Evolutionary conservation across 1,140 invertebrate species (phyloP).

Genomic region (Cydia splendana): DNA sequence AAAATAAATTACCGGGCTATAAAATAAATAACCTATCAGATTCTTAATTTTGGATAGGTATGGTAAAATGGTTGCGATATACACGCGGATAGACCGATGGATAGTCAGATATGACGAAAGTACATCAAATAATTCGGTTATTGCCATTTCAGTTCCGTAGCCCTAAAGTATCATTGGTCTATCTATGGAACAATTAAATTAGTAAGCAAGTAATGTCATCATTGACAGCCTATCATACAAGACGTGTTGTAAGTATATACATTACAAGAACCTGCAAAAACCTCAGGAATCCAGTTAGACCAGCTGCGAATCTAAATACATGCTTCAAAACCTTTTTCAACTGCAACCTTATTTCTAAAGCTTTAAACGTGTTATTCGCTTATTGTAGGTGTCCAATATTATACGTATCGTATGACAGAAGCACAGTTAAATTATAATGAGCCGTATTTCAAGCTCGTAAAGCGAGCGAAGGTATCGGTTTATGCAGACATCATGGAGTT

Average conservation of each 20-base stretch:
- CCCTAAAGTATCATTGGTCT: too few relatives aligned
- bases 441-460: slow-evolving; percentile 8
- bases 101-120: too few relatives aligned
- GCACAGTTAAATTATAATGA: background rate
- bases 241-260: background rate
- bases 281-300: slow-evolving; percentile 16
- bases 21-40: too few relatives aligned
- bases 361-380: background rate
- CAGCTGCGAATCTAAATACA: slow-evolving; percentile 14
- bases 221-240: background rate
- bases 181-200: background rate
- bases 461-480: background rate
- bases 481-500: background rate
- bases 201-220: background rate
- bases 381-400: background rate
- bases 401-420: background rate
- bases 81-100: too few relatives aligned
- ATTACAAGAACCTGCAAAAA: slow-evolving; percentile 19
- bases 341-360: background rate
- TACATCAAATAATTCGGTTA: too few relatives aligned
- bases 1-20: too few relatives aligned
- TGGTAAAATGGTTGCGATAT: too few relatives aligned
- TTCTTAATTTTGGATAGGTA: too few relatives aligned
- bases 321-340: background rate
- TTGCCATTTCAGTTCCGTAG: too few relatives aligned